Percentiles rank a stretch among this genome's conserved stretches.
phyloP scores from a whole-genome alignment of 2,113 vertebrate genomes.

The Apteryx owenii region DNA sequence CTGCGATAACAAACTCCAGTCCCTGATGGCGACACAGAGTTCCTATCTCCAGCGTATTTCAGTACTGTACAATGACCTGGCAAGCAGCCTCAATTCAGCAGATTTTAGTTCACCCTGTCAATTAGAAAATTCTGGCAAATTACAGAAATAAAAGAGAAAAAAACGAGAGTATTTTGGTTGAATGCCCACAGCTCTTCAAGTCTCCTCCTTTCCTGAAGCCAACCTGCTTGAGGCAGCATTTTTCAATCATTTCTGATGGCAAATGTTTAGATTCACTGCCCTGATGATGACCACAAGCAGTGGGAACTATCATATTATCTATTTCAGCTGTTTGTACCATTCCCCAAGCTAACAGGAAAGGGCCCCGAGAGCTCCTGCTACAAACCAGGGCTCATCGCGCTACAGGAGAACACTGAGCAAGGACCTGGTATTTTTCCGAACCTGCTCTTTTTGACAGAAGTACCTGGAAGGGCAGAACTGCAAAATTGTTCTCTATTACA shows the following conservation, averaged over 20 bases:
- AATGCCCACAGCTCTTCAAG: background rate
- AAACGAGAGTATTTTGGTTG: background rate
- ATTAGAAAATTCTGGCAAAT: background rate
- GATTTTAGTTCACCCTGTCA: background rate
- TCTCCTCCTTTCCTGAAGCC: background rate
- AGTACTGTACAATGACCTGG: background rate
- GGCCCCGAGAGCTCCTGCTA: background rate
- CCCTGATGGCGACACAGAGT: background rate
- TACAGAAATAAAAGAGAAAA: background rate
- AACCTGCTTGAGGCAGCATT: background rate
- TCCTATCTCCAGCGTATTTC: background rate
- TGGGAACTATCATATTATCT: background rate
- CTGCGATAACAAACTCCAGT: background rate
- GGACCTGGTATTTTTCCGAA: background rate
- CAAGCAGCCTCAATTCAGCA: background rate
- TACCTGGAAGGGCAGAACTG: background rate
- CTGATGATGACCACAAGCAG: background rate
- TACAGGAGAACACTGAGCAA: background rate
- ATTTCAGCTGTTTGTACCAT: background rate
- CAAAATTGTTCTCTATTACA: background rate
- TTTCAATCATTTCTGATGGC: background rate
- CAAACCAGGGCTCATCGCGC: fast-evolving
- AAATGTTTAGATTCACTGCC: background rate
- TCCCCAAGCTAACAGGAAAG: background rate
- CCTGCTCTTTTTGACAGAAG: background rate